phyloP scores from a whole-genome alignment of 2,888 invertebrate genomes.

The Acanthosoma haemorrhoidale region DNA sequence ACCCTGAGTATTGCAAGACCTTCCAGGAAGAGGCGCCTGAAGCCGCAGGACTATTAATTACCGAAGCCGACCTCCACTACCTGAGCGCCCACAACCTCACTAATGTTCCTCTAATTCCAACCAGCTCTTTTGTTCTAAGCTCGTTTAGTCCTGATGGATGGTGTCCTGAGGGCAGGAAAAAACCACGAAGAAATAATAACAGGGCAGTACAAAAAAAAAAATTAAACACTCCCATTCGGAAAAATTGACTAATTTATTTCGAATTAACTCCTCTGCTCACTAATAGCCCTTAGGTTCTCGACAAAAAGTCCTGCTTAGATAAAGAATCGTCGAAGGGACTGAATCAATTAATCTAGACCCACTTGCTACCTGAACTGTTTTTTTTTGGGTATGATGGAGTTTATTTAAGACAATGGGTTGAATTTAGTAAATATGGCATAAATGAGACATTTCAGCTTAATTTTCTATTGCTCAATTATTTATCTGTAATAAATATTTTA shows the following conservation, averaged over 20 bases:
- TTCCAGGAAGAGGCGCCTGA: background rate
- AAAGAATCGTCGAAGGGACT: background rate
- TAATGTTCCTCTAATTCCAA: no score
- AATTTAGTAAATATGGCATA: no score
- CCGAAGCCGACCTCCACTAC: background rate
- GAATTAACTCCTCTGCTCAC: background rate
- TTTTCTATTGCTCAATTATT: no score
- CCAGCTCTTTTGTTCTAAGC: background rate
- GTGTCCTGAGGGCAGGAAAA: background rate
- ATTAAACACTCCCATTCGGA: background rate
- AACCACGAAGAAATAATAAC: background rate
- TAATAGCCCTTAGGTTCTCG: background rate
- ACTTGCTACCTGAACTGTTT: background rate
- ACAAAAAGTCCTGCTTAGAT: background rate
- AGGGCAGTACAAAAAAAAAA: background rate
- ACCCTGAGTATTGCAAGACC: background rate
- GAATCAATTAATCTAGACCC: background rate
- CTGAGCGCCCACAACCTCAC: background rate
- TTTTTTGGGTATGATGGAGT: no score
- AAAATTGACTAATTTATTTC: constrained; percentile 14
- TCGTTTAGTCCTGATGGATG: constrained; percentile 1
- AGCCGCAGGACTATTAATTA: background rate
- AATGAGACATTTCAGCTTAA: no score
- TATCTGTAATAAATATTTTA: no score
- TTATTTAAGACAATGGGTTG: no score